A percentile compares a stretch with the other conserved stretches of the same genome.
Evolutionary conservation across 2,888 invertebrate species (phyloP).

Genomic region (Barypeithes pellucidus): DNA sequence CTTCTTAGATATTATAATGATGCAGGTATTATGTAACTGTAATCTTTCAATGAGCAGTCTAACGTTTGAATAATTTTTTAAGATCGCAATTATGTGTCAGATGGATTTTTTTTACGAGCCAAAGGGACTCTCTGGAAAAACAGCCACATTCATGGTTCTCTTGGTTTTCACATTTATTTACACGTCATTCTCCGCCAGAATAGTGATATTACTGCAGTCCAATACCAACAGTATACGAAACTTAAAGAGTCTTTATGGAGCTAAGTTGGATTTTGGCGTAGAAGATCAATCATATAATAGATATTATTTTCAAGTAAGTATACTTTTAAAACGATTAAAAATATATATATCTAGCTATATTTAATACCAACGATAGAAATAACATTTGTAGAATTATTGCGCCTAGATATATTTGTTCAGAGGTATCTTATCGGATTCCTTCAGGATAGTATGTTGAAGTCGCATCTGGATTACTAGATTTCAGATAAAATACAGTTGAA

Average conservation of each 20-base stretch:
- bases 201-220: conserved; percentile 47
- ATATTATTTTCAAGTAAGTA: conserved; percentile 41
- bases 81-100: conserved; percentile 48
- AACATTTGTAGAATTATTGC: too few relatives aligned
- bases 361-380: too few relatives aligned
- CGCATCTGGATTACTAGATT: too few relatives aligned
- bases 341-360: too few relatives aligned
- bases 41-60: too few relatives aligned
- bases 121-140: conserved; percentile 45
- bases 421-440: too few relatives aligned
- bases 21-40: conserved; percentile 46
- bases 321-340: not conserved
- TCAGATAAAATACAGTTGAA: too few relatives aligned
- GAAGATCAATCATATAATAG: conserved; percentile 39
- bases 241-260: conserved; percentile 31
- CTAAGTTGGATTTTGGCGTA: conserved; percentile 48
- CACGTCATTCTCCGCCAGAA: conserved; percentile 47
- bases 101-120: conserved; percentile 41
- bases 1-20: conserved; percentile 40
- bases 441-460: too few relatives aligned
- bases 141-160: conserved; percentile 33
- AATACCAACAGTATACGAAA: conserved; percentile 38
- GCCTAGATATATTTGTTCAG: too few relatives aligned
- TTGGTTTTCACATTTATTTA: conserved; percentile 41
- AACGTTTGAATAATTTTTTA: too few relatives aligned